phyloP scores from a whole-genome alignment of 2,113 vertebrate genomes.

The Varanus salvator region DNA sequence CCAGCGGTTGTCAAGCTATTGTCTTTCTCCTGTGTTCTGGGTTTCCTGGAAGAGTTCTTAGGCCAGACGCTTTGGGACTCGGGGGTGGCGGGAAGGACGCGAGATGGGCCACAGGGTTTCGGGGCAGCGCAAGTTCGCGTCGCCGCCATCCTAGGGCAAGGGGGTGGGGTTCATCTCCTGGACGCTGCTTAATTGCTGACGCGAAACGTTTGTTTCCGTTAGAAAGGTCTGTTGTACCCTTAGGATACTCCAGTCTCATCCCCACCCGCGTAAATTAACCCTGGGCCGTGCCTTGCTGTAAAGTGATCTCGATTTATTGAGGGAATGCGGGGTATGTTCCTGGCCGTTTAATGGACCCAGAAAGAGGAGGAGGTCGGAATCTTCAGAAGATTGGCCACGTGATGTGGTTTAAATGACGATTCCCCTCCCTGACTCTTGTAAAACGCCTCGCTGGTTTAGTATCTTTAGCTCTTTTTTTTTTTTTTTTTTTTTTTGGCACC shows the following conservation, averaged over 20 bases:
- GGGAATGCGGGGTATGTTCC: neutral
- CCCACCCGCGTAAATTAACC: neutral
- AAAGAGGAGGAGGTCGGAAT: neutral
- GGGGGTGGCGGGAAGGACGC: neutral
- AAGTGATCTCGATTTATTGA: neutral
- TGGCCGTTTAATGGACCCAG: neutral
- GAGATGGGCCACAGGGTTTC: neutral
- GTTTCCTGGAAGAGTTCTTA: neutral
- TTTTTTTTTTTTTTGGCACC: neutral
- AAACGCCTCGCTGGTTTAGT: neutral
- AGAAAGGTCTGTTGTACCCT: neutral
- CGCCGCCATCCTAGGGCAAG: neutral
- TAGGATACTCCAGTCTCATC: no score
- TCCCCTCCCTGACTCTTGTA: neutral
- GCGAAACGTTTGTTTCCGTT: neutral
- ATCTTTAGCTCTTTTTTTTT: neutral
- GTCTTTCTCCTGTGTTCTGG: neutral
- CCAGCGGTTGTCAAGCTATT: neutral
- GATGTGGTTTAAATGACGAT: neutral
- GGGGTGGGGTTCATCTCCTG: neutral
- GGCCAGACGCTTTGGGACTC: neutral
- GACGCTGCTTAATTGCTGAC: neutral
- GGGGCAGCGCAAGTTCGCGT: neutral
- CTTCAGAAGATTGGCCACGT: conserved; percentile 7
- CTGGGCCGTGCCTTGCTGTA: neutral